These are phyloP conservation scores for Desmophyllum pertusum DNA, from an alignment of 92 coral and sea anemone species.

Conservation along the genomic window DNA sequence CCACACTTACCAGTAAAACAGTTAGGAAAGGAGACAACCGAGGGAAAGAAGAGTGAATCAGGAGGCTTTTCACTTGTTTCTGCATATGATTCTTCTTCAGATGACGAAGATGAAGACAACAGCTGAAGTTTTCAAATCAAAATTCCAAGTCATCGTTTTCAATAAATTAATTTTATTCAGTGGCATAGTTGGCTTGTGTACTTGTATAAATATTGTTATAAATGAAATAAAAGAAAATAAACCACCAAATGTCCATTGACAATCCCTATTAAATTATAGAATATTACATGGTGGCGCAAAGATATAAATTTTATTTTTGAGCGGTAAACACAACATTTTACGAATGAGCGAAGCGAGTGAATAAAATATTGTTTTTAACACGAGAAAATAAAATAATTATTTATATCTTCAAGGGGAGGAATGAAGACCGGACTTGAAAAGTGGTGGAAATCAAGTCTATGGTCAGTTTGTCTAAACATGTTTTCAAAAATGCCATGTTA, in stretches of 20 bases:
- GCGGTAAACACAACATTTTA: too few relatives aligned
- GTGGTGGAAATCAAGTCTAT: too few relatives aligned
- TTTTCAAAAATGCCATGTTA: too few relatives aligned
- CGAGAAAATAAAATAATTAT: too few relatives aligned
- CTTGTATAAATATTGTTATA: background rate
- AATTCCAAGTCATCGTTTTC: background rate
- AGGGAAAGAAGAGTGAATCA: conserved; percentile 1
- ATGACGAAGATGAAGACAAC: conserved; percentile 55
- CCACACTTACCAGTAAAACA: background rate
- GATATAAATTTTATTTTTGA: too few relatives aligned
- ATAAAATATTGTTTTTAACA: too few relatives aligned
- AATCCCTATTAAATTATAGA: background rate
- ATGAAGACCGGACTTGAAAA: too few relatives aligned
- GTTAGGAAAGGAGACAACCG: background rate
- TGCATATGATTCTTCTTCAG: conserved; percentile 80
- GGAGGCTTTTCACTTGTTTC: conserved; percentile 61
- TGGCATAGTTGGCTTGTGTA: too few relatives aligned
- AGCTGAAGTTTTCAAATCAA: background rate
- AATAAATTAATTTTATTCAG: background rate
- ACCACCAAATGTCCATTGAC: background rate
- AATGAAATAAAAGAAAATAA: background rate
- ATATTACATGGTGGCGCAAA: too few relatives aligned
- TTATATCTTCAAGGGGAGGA: too few relatives aligned
- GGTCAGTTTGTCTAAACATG: too few relatives aligned
- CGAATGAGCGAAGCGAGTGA: too few relatives aligned